Percentiles rank a stretch among this genome's conserved stretches.
Conservation (phyloP, 2,888 invertebrate species). For the Eupelmus urozonus region DNA sequence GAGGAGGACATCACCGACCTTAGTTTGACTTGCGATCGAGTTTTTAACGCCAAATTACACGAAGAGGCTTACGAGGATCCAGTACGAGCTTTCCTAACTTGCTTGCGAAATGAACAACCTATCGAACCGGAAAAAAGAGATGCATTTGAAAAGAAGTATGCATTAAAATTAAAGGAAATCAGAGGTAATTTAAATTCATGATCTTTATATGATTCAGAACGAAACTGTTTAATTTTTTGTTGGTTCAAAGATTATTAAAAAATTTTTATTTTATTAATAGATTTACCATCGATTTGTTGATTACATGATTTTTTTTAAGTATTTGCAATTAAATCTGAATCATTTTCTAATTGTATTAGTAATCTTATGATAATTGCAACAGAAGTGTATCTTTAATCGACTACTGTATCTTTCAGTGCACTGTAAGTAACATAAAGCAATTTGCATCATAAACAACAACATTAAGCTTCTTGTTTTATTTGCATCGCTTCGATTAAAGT, state of each 20-base stretch:
- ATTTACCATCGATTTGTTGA: neutral
- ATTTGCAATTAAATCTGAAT: too few species aligned
- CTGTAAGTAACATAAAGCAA: too few species aligned
- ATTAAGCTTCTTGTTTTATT: too few species aligned
- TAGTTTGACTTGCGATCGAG: slow-evolving; percentile 35
- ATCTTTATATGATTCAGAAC: neutral
- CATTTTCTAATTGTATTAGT: too few species aligned
- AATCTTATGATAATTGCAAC: too few species aligned
- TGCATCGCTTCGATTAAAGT: too few species aligned
- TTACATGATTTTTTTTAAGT: too few species aligned
- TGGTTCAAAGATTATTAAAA: too few species aligned
- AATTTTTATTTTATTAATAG: neutral
- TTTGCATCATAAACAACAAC: too few species aligned
- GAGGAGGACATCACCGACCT: slow-evolving; percentile 34
- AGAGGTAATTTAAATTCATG: slow-evolving; percentile 23
- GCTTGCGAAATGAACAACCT: neutral
- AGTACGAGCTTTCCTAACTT: slow-evolving; percentile 16
- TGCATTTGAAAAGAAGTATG: slow-evolving; percentile 36
- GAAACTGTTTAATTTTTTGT: too few species aligned
- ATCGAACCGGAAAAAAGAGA: slow-evolving; percentile 14
- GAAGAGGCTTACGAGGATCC: slow-evolving; percentile 13
- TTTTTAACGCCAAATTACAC: slow-evolving; percentile 19
- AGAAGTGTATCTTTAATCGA: too few species aligned
- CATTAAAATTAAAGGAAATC: slow-evolving; percentile 18
- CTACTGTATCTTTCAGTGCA: too few species aligned